Evolutionary conservation across 2,888 invertebrate genomes (phyloP).

Genomic region (Glomeris marginata): DNA sequence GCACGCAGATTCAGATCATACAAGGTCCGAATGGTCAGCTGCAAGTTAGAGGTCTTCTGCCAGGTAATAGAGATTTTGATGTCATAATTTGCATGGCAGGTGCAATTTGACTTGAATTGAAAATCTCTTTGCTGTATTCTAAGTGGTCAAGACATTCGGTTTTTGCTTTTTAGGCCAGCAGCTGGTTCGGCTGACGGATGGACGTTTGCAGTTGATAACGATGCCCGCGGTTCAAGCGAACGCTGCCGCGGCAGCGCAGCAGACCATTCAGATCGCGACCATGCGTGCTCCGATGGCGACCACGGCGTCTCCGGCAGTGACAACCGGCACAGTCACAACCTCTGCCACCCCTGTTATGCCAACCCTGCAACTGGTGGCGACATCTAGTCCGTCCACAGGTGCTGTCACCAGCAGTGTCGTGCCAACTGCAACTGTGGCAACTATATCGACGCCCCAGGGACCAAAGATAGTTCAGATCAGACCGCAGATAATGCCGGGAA

Average conservation of each 20-base stretch:
- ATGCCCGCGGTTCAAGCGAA: constrained; percentile 20
- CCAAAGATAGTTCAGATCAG: constrained; percentile 21
- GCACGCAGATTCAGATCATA: constrained; percentile 58
- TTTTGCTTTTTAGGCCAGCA: constrained; percentile 45
- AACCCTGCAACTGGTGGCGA: constrained; percentile 13
- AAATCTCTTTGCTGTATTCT: not conserved
- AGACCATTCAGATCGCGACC: constrained; percentile 17
- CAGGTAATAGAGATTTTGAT: constrained; percentile 39
- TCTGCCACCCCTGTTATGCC: constrained; percentile 13
- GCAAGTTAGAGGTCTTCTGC: constrained; percentile 75
- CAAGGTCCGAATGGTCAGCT: constrained; percentile 80
- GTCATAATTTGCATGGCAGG: not conserved
- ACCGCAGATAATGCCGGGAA: constrained; percentile 15
- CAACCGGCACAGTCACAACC: constrained; percentile 5
- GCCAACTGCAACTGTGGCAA: constrained; percentile 13
- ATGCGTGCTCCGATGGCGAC: constrained; percentile 12
- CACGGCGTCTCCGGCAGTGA: constrained; percentile 6
- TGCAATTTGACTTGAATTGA: constrained; percentile 1
- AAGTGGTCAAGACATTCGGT: not conserved
- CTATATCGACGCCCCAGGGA: constrained; percentile 15
- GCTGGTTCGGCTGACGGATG: constrained; percentile 81
- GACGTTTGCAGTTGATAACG: constrained; percentile 68
- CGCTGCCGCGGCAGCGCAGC: constrained; percentile 14
- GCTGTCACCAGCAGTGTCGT: not conserved
- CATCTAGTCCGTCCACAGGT: constrained; percentile 7